Base-by-base conservation (phyloP, 2,113 vertebrate genomes). In the Myrmophylax atrothorax region DNA sequence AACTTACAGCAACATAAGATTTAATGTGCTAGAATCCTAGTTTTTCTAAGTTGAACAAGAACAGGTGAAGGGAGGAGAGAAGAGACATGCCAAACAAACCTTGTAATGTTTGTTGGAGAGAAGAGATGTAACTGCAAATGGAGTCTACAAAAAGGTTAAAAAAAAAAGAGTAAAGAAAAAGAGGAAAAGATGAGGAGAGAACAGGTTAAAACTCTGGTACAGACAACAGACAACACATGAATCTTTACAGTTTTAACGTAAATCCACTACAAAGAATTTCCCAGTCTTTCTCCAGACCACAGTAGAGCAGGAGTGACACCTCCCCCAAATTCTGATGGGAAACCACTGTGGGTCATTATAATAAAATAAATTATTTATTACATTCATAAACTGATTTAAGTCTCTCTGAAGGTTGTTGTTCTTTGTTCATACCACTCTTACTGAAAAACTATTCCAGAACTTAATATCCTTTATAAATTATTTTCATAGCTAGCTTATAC, bases 81-180 rank as follows among this genome's bases (percentile, higher is more conserved):
- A 80, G 25, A 73, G 35, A 15, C 0, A 18, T 28, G 6, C 22
- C 22, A 80, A 75, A 66, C 10, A 66, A 59, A 18, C 3, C 6
- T 55, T 53, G 17, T 6, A 59, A 24, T 28, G 2, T 81, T 80
- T 67, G 17, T 46, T 55, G 59, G 33, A 81, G 20, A 80, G 15
- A 73, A 64, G 12, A 74, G 10, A 2, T 40, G 12, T 38, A 69
- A 60, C 33, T 56, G 46, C 29, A 87, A 62, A 44, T 37, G 22
- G 8, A 52, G 9, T 1, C 26, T 33, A 23, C 14, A 80, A 33
- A 64, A 58, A 22, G 0, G 0, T 22, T 7, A 13, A 33, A 9
- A 6, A 1, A 5, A 38, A 63, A 0, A n/a, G 4, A 17, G 9
- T 10, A 31, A 1, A 5, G 6, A 4, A 14, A 28, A 58, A 59